phyloP scores from a whole-genome alignment of 1,140 invertebrate genomes.

The Ooceraea biroi region DNA sequence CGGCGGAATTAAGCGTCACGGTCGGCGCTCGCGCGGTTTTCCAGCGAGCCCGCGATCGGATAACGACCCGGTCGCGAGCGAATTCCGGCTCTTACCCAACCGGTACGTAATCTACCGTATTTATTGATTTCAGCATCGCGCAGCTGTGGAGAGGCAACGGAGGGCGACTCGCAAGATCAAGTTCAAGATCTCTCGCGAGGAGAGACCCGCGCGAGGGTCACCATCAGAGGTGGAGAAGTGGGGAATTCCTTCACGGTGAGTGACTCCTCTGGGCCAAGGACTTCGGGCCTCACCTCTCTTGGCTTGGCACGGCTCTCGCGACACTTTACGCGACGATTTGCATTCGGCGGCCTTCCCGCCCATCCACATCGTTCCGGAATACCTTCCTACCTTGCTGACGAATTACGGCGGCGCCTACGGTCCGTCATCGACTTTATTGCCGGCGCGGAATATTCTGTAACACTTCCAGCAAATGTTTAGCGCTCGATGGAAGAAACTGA shows the following conservation, averaged over 20 bases:
- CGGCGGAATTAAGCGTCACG: neutral
- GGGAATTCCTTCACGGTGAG: slow-evolving; percentile 9
- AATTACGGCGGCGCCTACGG: neutral
- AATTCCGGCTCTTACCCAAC: slow-evolving; percentile 54
- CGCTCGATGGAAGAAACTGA: neutral
- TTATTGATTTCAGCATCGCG: slow-evolving; percentile 38
- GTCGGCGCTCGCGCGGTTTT: no score
- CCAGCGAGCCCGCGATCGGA: neutral
- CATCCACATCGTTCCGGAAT: neutral
- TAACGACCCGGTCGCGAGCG: slow-evolving; percentile 56
- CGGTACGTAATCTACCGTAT: slow-evolving; percentile 40
- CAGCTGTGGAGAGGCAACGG: neutral
- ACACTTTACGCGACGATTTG: slow-evolving; percentile 43
- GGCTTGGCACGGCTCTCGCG: neutral
- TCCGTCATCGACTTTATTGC: slow-evolving; percentile 5
- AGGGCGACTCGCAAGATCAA: slow-evolving; percentile 49
- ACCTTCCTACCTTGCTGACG: slow-evolving; percentile 21
- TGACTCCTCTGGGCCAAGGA: slow-evolving; percentile 64
- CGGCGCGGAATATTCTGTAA: neutral
- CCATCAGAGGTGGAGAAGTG: neutral
- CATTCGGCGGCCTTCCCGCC: neutral
- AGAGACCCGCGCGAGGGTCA: neutral
- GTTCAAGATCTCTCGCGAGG: slow-evolving; percentile 61
- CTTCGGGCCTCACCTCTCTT: slow-evolving; percentile 10
- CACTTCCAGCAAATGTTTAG: neutral